These are phyloP conservation scores for Platyura marginata DNA, from an alignment of 1,140 invertebrate genomes.

Conservation along the genomic window DNA sequence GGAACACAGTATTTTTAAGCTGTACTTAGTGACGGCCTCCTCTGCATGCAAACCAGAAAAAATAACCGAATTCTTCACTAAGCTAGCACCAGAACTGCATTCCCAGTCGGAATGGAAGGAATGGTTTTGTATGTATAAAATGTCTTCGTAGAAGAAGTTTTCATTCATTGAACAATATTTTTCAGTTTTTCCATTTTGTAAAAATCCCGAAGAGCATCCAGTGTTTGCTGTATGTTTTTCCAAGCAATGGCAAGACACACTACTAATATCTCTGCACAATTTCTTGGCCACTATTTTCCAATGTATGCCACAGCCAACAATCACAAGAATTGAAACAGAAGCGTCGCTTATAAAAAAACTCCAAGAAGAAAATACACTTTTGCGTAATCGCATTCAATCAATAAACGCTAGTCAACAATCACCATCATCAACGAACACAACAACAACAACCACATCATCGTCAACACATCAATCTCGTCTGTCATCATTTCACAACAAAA, in stretches of 20 bases:
- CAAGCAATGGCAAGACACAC: constrained; percentile 86
- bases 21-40: constrained; percentile 75
- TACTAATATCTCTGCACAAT: constrained; percentile 85
- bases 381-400: constrained; percentile 34
- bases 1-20: constrained; percentile 73
- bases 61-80: constrained; percentile 76
- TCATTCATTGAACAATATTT: constrained; percentile 6
- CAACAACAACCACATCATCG: background rate
- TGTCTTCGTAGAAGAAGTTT: background rate
- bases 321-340: constrained; percentile 74
- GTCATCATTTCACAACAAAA: constrained; percentile 8
- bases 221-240: constrained; percentile 78
- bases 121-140: constrained; percentile 73
- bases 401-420: constrained; percentile 14
- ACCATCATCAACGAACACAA: constrained; percentile 7
- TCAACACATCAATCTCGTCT: constrained; percentile 4
- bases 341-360: constrained; percentile 54
- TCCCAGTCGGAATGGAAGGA: constrained; percentile 87
- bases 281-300: constrained; percentile 81
- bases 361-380: constrained; percentile 63
- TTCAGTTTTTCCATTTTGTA: constrained; percentile 76
- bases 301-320: constrained; percentile 64
- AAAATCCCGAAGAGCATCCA: constrained; percentile 78
- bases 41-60: constrained; percentile 66
- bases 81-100: constrained; percentile 72